Base-by-base conservation (phyloP, 2,113 vertebrate genomes). In the Elephas maximus region DNA sequence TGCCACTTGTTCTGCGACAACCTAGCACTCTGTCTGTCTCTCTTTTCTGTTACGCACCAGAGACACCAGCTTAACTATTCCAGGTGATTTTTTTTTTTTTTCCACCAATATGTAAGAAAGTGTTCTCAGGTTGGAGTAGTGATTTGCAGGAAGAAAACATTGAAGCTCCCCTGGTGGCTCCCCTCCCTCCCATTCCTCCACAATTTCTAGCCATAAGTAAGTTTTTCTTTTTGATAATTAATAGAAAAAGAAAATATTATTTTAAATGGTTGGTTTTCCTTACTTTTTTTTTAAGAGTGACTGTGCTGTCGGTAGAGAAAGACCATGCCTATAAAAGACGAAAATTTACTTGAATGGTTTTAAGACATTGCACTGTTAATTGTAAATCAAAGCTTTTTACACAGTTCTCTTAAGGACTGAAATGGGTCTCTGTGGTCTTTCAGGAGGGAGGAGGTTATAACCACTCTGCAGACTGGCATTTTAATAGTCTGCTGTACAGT, bases 371-470 rank as follows among this genome's bases (percentile, higher is more conserved):
- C 98, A 97, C 98, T 98, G 98, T 98, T 98, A 98, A 98, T 96
- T 98, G 98, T 97, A 98, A 98, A 98, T 98, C 98, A 98, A 94
- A 97, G 98, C 98, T 97, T 78, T 98, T 98, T 98, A 98, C 3
- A 30, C 98, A 97, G 98, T 98, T 98, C 99, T 98, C 94, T 74
- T 74, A 93, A 97, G 98, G 98, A 82, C 96, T 98, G 98, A 98
- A 98, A 98, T 94, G 94, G 97, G 98, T 95, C 98, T 98, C 96
- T 98, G 98, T 98, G 98, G 97, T 97, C 97, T 97, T 98, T 92
- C 21, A 97, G 98, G 98, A 99, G 96, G 99, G 97, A 99, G 98
- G 98, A 99, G 99, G 98, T 98, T 62, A 96, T 98, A 98, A 98
- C 98, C 98, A 98, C 98, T 98, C 98, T 98, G 98, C 96, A 96